Evolutionary conservation across 2,113 vertebrate species (phyloP).

Genomic region (Malurus melanocephalus): DNA sequence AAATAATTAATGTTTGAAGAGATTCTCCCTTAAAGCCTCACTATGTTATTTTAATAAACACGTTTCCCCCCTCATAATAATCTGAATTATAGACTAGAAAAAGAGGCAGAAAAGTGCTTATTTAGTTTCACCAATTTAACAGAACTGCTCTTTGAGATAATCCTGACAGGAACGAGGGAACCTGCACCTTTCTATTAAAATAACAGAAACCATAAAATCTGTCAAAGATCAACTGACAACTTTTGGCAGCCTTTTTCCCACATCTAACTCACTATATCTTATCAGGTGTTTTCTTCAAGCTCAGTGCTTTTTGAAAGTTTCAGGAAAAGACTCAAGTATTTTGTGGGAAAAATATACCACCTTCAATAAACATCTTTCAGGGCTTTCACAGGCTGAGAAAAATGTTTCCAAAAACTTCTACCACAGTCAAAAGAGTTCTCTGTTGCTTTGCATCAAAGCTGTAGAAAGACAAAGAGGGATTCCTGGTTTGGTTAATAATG

Average conservation of each 20-base stretch:
- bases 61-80: neutral
- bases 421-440: neutral
- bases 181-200: neutral
- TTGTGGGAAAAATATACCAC: neutral
- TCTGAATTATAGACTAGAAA: neutral
- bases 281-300: neutral
- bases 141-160: neutral
- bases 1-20: neutral
- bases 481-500: neutral
- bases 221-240: neutral
- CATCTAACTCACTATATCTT: neutral
- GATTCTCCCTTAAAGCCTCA: neutral
- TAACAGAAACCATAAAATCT: neutral
- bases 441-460: neutral
- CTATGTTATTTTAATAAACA: neutral
- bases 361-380: neutral
- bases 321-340: neutral
- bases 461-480: neutral
- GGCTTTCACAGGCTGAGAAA: neutral
- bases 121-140: neutral
- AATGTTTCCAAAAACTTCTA: neutral
- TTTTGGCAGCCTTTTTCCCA: neutral
- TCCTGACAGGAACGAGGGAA: neutral
- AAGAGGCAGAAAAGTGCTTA: neutral
- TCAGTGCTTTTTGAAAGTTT: neutral